A percentile compares a stretch with the other conserved stretches of the same genome.
phyloP scores from a whole-genome alignment of 53 echinoderm and acorn worm species.

The Astropecten irregularis region DNA sequence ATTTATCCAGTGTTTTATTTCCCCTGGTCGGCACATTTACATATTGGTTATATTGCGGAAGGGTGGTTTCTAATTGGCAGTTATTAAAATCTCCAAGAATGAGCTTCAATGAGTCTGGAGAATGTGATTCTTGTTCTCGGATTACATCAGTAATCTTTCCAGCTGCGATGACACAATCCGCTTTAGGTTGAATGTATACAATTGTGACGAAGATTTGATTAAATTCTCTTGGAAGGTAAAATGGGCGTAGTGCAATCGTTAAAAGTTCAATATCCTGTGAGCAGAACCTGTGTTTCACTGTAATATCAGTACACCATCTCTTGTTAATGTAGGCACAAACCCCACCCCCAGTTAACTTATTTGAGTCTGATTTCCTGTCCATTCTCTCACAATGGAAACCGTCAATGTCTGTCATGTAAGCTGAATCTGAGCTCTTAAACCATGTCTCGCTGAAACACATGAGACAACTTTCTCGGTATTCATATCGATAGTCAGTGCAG shows the following conservation, averaged over 20 bases:
- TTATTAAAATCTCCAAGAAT: conserved; percentile 21
- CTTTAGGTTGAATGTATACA: conserved; percentile 21
- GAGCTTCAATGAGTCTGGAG: conserved; percentile 8
- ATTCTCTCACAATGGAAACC: too few species aligned
- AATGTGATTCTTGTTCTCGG: background rate
- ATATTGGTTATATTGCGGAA: background rate
- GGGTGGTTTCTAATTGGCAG: background rate
- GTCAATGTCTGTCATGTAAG: too few species aligned
- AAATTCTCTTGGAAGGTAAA: background rate
- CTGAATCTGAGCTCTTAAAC: too few species aligned
- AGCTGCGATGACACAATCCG: background rate
- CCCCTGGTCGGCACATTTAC: conserved; percentile 8
- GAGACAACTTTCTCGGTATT: background rate
- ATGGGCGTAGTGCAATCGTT: background rate
- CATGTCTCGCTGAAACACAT: conserved; percentile 9
- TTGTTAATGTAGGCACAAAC: background rate
- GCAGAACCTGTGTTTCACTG: background rate
- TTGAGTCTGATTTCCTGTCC: background rate
- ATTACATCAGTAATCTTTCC: background rate
- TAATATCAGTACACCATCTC: background rate
- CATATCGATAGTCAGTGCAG: background rate
- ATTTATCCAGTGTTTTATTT: conserved; percentile 12
- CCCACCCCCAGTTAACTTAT: background rate
- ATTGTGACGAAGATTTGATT: background rate
- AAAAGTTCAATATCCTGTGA: background rate